phyloP scores from a whole-genome alignment of 2,113 vertebrate species.

The Leuciscus idus region DNA sequence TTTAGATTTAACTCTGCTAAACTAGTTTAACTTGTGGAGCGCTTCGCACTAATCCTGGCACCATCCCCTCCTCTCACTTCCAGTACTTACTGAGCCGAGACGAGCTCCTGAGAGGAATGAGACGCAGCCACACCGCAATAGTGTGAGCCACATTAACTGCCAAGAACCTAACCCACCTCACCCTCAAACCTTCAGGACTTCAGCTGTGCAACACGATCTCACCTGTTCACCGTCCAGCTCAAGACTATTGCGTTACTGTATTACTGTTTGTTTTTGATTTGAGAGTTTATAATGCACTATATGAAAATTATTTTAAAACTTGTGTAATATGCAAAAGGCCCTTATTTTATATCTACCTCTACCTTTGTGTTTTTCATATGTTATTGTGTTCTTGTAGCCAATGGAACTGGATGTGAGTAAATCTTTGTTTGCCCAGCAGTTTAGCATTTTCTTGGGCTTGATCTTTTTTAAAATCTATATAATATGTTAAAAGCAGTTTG shows the following conservation, averaged over 20 bases:
- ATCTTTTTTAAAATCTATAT: not conserved
- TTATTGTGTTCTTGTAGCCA: not conserved
- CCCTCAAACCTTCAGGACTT: constrained; percentile 14
- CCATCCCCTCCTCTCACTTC: constrained; percentile 68
- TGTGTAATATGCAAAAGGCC: not conserved
- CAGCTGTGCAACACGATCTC: not conserved
- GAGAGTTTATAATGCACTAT: not conserved
- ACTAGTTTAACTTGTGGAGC: not conserved
- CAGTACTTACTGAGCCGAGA: constrained; percentile 88
- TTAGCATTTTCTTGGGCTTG: not conserved
- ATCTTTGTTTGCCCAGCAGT: not conserved
- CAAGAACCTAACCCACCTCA: constrained; percentile 37
- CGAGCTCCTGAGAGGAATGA: constrained; percentile 81
- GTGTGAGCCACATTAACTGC: constrained; percentile 65
- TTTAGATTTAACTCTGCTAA: constrained; percentile 26
- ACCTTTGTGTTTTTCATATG: not conserved
- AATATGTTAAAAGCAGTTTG: constrained; percentile 11
- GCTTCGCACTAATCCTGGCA: constrained; percentile 59
- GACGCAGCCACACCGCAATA: constrained; percentile 72
- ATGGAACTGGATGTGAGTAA: not conserved
- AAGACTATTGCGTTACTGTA: not conserved
- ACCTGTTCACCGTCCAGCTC: not conserved
- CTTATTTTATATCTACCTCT: constrained; percentile 1
- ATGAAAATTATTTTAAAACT: not conserved
- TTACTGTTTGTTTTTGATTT: not conserved